Base-by-base conservation (phyloP, 1,140 invertebrate species). In the Stegodyphus dumicola region DNA sequence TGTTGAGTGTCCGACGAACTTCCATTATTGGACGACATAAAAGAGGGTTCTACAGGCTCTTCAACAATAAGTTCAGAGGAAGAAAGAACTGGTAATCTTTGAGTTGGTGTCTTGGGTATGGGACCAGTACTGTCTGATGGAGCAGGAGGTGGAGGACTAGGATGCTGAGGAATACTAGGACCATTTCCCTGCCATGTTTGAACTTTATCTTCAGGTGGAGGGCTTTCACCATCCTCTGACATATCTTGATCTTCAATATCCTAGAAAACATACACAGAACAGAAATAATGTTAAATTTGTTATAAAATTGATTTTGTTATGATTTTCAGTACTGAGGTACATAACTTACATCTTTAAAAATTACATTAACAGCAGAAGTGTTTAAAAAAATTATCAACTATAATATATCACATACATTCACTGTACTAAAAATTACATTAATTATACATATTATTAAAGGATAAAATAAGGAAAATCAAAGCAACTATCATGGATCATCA, bases 171-270 rank as follows among this genome's bases (percentile, higher is more conserved):
- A 11, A 67, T 77, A n/a, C 77, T 80, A 6, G 76, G 60, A 65
- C 66, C 66, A 51, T 56, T 76, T 4, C 54, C 77, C n/a, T 83
- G 73, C 86, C 86, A 85, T 1, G 11, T 17, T 76, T 78, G 88
- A 48, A 83, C 84, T 53, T 86, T 86, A 11, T 90, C 90, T 48
- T 90, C 90, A 69, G 88, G 86, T 17, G 89, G 90, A 11, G 89
- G 88, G 70, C 88, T 89, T n/a, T 91, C 91, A 7, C 89, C 89
- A 70, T 91, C 91, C 88, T 91, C 91, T 67, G 89, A 90, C 67
- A 90, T 88, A 7, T 91, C 90, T 78, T 88, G 88, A 73, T 90
- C 90, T 79, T 89, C 88, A 15, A 66, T 70, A 67, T 88, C 86
- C 88, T 86, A 54, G 56, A 60, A 60, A 33, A 33, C 33, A 33